A percentile compares a stretch with the other conserved stretches of the same genome.
phyloP scores from a whole-genome alignment of 2,113 vertebrate species.

The Larimichthys crocea region DNA sequence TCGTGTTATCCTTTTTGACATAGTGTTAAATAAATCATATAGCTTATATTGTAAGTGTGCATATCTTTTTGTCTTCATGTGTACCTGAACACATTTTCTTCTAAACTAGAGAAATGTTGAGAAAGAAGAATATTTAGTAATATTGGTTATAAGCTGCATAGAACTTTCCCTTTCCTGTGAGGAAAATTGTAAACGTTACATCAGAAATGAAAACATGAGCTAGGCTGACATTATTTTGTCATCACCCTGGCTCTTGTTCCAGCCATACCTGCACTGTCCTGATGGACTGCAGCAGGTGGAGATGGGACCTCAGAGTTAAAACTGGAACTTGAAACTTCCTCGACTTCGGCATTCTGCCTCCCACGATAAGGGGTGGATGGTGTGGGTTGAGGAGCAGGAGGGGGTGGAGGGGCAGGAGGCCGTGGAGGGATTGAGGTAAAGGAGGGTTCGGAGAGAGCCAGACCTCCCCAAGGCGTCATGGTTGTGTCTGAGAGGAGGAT shows the following conservation, averaged over 20 bases:
- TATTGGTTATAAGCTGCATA: too few relatives aligned
- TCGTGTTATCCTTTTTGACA: too few relatives aligned
- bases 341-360: conserved; percentile 13
- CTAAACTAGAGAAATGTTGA: too few relatives aligned
- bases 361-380: conserved; percentile 25
- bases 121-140: too few relatives aligned
- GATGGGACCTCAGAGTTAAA: conserved; percentile 40
- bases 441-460: conserved; percentile 80
- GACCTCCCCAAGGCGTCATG: conserved; percentile 83
- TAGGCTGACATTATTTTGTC: not conserved
- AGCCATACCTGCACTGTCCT: conserved; percentile 46
- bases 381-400: conserved; percentile 44
- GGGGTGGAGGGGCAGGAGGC: conserved; percentile 28
- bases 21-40: too few relatives aligned
- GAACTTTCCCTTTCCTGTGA: not conserved
- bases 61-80: too few relatives aligned
- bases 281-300: conserved; percentile 15
- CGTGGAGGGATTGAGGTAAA: conserved; percentile 70
- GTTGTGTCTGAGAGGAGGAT: conserved; percentile 60
- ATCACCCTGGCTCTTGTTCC: too few relatives aligned
- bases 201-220: not conserved
- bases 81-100: too few relatives aligned
- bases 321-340: conserved; percentile 36
- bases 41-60: too few relatives aligned
- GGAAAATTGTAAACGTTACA: not conserved